phyloP scores from a whole-genome alignment of 1,140 invertebrate species.

The Drosophila mojavensis region DNA sequence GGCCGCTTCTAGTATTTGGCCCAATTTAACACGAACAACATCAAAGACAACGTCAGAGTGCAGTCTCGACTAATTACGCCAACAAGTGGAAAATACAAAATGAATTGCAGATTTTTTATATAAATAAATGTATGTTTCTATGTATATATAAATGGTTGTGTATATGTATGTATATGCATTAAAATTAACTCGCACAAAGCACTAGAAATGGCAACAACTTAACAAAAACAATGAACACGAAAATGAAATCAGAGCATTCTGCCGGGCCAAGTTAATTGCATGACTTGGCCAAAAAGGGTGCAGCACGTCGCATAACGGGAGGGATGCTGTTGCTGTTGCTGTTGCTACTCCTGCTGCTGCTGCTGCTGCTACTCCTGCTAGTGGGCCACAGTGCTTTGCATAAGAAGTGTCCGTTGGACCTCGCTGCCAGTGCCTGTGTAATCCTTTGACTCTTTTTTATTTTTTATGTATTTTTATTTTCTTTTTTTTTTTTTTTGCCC shows the following conservation, averaged over 20 bases:
- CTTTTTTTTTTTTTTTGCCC: background rate
- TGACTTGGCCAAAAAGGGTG: slow-evolving; percentile 4
- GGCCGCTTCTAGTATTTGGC: slow-evolving; percentile 20
- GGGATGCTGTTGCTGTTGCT: background rate
- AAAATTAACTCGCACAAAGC: slow-evolving; percentile 50
- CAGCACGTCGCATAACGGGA: background rate
- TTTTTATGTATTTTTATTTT: too few relatives aligned
- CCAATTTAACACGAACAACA: slow-evolving; percentile 40
- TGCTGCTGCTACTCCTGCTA: background rate
- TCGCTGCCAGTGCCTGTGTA: slow-evolving; percentile 12
- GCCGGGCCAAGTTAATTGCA: slow-evolving; percentile 50
- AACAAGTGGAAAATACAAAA: slow-evolving; percentile 30
- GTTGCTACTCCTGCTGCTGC: background rate
- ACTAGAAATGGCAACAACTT: slow-evolving; percentile 53
- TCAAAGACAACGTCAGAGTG: slow-evolving; percentile 34
- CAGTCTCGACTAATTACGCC: slow-evolving; percentile 44
- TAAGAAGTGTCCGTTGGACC: slow-evolving; percentile 39
- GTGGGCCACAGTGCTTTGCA: slow-evolving; percentile 42
- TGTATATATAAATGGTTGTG: background rate
- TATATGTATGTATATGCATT: slow-evolving; percentile 14
- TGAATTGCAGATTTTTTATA: slow-evolving; percentile 15
- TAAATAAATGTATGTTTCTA: slow-evolving; percentile 1
- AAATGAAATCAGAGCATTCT: slow-evolving; percentile 46
- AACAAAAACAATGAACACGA: slow-evolving; percentile 33
- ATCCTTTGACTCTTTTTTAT: slow-evolving; percentile 31